phyloP scores from a whole-genome alignment of 1,140 invertebrate species.

The Drosophila nigrodunni region DNA sequence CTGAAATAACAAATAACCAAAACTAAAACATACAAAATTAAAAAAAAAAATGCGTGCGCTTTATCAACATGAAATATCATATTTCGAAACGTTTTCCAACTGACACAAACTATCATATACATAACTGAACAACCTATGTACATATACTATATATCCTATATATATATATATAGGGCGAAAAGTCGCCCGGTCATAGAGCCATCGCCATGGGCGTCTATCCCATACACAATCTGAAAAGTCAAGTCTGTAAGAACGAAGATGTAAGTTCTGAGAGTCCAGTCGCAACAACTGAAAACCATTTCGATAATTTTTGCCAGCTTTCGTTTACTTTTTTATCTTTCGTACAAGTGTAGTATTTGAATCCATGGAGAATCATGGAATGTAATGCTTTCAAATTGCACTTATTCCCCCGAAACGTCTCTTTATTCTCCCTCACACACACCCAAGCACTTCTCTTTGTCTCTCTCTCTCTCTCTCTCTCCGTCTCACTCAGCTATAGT shows the following conservation, averaged over 20 bases:
- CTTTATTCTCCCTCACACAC: conserved; percentile 7
- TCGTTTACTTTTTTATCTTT: conserved; percentile 31
- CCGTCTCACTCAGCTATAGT: conserved; percentile 11
- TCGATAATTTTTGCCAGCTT: conserved; percentile 27
- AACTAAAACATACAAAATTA: not conserved
- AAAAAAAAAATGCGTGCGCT: conserved; percentile 67
- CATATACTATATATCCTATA: conserved; percentile 37
- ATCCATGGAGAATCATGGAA: conserved; percentile 28
- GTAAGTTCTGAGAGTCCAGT: conserved; percentile 88
- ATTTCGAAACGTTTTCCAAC: conserved; percentile 26
- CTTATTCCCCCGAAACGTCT: conserved; percentile 13
- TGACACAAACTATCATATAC: conserved; percentile 38
- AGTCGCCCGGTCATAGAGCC: conserved; percentile 93
- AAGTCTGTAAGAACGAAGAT: conserved; percentile 92
- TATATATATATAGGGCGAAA: conserved; percentile 88
- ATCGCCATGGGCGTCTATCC: conserved; percentile 94
- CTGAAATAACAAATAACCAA: not conserved
- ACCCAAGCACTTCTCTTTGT: not conserved
- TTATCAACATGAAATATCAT: conserved; percentile 67
- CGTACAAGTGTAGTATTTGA: conserved; percentile 11
- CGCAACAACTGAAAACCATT: conserved; percentile 17
- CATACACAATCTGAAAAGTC: conserved; percentile 93
- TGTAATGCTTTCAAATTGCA: conserved; percentile 46
- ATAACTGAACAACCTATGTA: conserved; percentile 21
- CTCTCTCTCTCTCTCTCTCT: conserved; percentile 8